Evolutionary conservation across 2,888 invertebrate species (phyloP).

Genomic region (Graphium colonna): DNA sequence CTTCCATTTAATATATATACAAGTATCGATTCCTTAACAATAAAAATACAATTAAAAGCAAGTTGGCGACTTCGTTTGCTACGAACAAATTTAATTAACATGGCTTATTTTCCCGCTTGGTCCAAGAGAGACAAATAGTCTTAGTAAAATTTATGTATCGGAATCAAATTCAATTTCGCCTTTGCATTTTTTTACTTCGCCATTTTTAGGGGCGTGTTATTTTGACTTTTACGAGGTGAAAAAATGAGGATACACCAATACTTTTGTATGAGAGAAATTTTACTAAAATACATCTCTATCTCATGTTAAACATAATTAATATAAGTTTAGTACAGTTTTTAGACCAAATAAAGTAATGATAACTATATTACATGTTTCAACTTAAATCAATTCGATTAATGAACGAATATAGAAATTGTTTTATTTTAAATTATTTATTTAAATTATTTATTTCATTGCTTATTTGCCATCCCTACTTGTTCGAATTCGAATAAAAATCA

Average conservation of each 20-base stretch:
- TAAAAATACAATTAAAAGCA: constrained; percentile 61
- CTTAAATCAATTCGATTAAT: no score
- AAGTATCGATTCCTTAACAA: constrained; percentile 13
- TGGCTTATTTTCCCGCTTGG: constrained; percentile 70
- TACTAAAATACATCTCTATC: no score
- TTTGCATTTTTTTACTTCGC: constrained; percentile 73
- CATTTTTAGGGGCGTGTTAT: constrained; percentile 64
- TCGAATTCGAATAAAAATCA: constrained; percentile 18
- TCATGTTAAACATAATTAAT: no score
- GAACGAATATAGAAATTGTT: no score
- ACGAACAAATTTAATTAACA: constrained; percentile 75
- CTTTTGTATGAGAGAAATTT: no score
- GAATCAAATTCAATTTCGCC: constrained; percentile 78
- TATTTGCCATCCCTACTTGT: constrained; percentile 3
- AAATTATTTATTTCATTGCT: no score
- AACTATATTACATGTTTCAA: no score
- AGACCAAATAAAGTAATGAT: no score
- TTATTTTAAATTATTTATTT: no score
- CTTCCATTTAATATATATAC: constrained; percentile 7
- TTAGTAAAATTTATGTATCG: constrained; percentile 80
- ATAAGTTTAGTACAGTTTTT: no score
- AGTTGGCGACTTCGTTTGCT: constrained; percentile 60
- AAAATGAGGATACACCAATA: constrained; percentile 45
- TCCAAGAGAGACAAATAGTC: constrained; percentile 74
- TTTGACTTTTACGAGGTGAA: constrained; percentile 44